These are phyloP conservation scores for Haemorhous mexicanus DNA, from an alignment of 2,113 vertebrate species.

Conservation along the genomic window DNA sequence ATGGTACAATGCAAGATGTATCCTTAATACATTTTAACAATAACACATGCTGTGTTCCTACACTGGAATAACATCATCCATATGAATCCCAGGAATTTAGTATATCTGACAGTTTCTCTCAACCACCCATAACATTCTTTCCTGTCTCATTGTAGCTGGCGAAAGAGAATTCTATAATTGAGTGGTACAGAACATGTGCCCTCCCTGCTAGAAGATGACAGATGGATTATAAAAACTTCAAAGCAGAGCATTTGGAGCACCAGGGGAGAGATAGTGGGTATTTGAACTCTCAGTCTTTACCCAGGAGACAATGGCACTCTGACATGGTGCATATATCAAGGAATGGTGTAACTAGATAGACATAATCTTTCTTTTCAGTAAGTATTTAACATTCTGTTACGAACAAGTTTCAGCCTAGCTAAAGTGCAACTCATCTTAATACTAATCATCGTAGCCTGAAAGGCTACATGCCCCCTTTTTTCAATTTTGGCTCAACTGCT, in stretches of 20 bases:
- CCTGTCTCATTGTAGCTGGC: conserved; percentile 90
- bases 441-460: conserved; percentile 70
- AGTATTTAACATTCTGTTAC: conserved; percentile 95
- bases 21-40: conserved; percentile 80
- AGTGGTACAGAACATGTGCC: conserved; percentile 96
- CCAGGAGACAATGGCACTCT: conserved; percentile 98
- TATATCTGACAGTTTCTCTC: conserved; percentile 89
- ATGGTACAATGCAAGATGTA: conserved; percentile 58
- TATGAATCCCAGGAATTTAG: conserved; percentile 87
- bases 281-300: conserved; percentile 99
- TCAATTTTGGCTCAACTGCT: conserved; percentile 66
- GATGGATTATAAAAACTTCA: conserved; percentile 99
- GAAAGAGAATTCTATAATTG: conserved; percentile 96
- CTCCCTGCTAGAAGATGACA: conserved; percentile 98
- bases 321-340: conserved; percentile 98
- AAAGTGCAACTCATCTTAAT: conserved; percentile 77
- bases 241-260: conserved; percentile 94
- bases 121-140: conserved; percentile 89
- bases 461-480: conserved; percentile 60
- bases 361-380: conserved; percentile 91
- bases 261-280: conserved; percentile 98
- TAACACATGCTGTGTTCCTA: conserved; percentile 84
- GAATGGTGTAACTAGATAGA: conserved; percentile 93
- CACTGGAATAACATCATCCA: conserved; percentile 79
- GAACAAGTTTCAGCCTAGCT: conserved; percentile 87